Base-by-base conservation (phyloP, 2,113 vertebrate species). In the Upupa epops region DNA sequence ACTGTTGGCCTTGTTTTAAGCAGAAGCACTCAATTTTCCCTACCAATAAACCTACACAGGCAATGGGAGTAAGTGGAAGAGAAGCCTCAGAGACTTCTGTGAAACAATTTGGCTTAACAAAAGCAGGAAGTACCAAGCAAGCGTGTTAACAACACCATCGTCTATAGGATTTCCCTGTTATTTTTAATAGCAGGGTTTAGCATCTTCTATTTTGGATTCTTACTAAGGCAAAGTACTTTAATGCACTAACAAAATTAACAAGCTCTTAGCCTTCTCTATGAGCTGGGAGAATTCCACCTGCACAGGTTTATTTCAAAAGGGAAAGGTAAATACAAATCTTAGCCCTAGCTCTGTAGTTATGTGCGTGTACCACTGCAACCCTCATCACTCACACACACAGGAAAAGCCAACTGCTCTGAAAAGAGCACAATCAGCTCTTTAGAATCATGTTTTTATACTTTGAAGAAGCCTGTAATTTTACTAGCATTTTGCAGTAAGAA, bases 91-190 rank as follows among this genome's bases (percentile, higher is more conserved):
- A 40, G 36, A 22, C 12, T 40, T 72, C 17, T 12, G 5, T 24
- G 45, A 68, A 60, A 32, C 4, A 6, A 34, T 55, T 64, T 36
- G 45, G 34, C 55, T 40, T 59, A 48, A 83, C 66, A 92, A 92
- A 92, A 76, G 63, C 66, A 91, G 91, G 78, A 85, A 89, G 55
- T 48, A 61, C 55, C 68, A 92, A 78, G 61, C 49, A 45, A 89
- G 13, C 3, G 2, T 13, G 16, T 79, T 68, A 40, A 79, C 74
- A 78, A 9, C 70, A 40, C 32, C 18, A 29, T 29, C 3, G 8
- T 49, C 78, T 48, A 3, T 75, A 58, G 78, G 71, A 32, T 75
- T 89, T 84, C 66, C 63, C 74, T 92, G 40, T 65, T 90, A 49
- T 40, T 83, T 74, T 71, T 63, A 68, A 68, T 45, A 78, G 21